Base-by-base conservation (phyloP, 1,140 invertebrate genomes). In the Scaptomyza pallida region DNA sequence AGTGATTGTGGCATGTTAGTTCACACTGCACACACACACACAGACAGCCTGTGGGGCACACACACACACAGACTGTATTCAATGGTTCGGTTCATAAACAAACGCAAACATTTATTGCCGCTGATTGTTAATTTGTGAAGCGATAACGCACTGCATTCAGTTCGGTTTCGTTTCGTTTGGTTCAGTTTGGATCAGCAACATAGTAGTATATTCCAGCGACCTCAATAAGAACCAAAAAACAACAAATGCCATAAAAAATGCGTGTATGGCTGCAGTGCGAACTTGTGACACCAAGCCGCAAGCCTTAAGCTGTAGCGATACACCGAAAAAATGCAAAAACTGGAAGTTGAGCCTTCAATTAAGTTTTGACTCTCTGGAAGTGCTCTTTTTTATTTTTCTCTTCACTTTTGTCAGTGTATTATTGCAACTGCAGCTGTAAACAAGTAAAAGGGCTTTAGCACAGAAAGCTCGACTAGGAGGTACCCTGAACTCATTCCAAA, bases 121-220 rank as follows among this genome's bases (percentile, higher is more conserved):
- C 78, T 74, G 89, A 89, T 90, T 90, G 89, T 90, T 90, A 90
- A 90, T 90, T 90, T 90, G 89, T 90, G 89, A 90, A 78, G 83
- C 89, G 89, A 90, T 90, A 90, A 90, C 78, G 68, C 79, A 71
- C 62, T 51, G 16, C 48, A 44, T 68, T 79, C 33, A 40, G 40
- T 51, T 62, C 75, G 71, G 62, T 69, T 73, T 45, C n/a, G 12
- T 4, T 37, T 61, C 45, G 51, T 16, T 43, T 41, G 12, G 33
- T 35, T 26, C 61, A 21, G 47, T 13, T 5, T n/a, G n/a, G n/a
- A n/a, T n/a, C 43, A 44, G 35, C 26, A 35, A 17, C 33, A 12
- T n/a, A 23, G 10, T 37, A n/a, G 33, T 41, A 23, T 43, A 67
- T 55, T 19, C 41, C 23, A 21, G 37, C 30, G 65, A 74, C 71